phyloP scores from a whole-genome alignment of 2,888 invertebrate genomes.

The Ectemnius cavifrons region DNA sequence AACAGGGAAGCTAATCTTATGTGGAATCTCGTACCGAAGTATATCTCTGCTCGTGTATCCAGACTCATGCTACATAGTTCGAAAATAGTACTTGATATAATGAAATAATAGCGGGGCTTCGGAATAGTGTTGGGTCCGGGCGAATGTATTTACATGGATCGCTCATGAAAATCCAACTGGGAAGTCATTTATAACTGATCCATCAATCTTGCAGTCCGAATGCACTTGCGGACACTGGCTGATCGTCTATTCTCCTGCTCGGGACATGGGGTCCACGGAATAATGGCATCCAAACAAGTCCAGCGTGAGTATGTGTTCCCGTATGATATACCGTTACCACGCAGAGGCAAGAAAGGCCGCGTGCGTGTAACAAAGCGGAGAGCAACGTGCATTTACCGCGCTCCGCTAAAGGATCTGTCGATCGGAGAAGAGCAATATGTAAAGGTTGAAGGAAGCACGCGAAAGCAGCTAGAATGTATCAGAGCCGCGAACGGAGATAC shows the following conservation, averaged over 20 bases:
- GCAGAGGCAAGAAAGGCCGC: not conserved
- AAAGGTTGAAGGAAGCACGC: constrained; percentile 38
- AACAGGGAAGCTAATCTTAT: too few species aligned
- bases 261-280: not conserved
- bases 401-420: constrained; percentile 27
- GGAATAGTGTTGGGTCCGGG: too few species aligned
- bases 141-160: not conserved
- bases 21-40: too few species aligned
- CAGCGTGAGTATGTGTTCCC: not conserved
- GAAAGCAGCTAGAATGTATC: not conserved
- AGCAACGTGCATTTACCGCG: constrained; percentile 26
- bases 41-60: too few species aligned
- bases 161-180: not conserved
- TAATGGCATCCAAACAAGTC: not conserved
- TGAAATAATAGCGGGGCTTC: too few species aligned
- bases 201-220: constrained; percentile 1
- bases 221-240: not conserved
- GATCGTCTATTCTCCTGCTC: too few species aligned
- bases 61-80: too few species aligned
- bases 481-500: constrained; percentile 18
- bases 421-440: constrained; percentile 23
- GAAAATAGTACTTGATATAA: too few species aligned
- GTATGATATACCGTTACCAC: not conserved
- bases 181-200: not conserved
- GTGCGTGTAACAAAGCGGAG: not conserved